Evolutionary conservation across 2,113 vertebrate genomes (phyloP).

Genomic region (Macrotis lagotis): DNA sequence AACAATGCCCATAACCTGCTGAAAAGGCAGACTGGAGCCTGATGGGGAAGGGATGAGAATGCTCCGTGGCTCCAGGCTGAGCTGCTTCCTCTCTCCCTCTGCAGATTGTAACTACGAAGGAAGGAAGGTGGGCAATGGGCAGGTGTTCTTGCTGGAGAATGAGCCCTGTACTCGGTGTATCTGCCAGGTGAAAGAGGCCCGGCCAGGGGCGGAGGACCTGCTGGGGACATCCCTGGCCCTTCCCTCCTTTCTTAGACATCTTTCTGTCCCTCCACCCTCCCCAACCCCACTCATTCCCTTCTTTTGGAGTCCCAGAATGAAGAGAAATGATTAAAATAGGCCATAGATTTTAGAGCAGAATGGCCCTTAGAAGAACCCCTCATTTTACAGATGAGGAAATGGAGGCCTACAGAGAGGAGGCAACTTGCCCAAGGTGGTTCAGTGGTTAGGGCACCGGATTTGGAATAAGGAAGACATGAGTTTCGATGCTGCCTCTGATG

Average conservation of each 20-base stretch:
- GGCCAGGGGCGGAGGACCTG: fast-evolving
- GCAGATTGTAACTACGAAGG: slow-evolving; percentile 88
- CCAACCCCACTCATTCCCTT: background rate
- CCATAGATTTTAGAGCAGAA: background rate
- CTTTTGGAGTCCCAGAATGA: background rate
- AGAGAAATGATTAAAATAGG: background rate
- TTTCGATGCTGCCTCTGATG: background rate
- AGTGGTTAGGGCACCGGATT: background rate
- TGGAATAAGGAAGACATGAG: background rate
- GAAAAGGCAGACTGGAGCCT: too few species aligned
- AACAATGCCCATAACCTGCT: too few species aligned
- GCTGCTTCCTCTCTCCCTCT: background rate
- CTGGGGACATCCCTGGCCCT: background rate
- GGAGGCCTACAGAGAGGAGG: background rate
- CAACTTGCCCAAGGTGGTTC: background rate
- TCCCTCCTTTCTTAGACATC: background rate
- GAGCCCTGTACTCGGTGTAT: slow-evolving; percentile 84
- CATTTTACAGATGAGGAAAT: background rate
- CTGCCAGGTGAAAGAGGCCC: slow-evolving; percentile 81
- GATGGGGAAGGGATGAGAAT: background rate
- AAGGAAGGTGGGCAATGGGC: slow-evolving; percentile 85
- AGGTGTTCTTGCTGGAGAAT: slow-evolving; percentile 83
- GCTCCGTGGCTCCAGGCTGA: fast-evolving
- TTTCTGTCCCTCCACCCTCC: background rate
- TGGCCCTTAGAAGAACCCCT: background rate